Conservation (phyloP, 1,140 invertebrate genomes). For the Choristoneura fumiferana region DNA sequence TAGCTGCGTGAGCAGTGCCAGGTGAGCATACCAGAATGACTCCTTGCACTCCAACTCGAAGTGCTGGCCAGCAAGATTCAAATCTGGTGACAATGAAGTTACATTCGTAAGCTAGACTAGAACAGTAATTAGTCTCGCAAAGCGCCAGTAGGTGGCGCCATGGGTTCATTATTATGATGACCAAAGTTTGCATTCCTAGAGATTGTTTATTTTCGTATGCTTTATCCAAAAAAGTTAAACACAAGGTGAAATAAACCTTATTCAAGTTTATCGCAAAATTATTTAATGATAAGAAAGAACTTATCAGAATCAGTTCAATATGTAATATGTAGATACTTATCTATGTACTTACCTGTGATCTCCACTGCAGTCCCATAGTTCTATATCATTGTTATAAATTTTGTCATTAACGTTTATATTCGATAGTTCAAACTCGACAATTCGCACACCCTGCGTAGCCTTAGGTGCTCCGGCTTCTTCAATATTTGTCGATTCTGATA, state of each 20-base stretch:
- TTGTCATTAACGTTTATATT: conserved; percentile 59
- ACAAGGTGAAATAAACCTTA: too few species aligned
- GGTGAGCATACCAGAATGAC: conserved; percentile 85
- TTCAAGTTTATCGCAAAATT: too few species aligned
- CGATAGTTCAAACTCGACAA: conserved; percentile 64
- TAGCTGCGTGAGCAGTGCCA: conserved; percentile 79
- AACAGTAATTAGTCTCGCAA: too few species aligned
- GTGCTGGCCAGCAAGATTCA: conserved; percentile 88
- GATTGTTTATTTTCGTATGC: too few species aligned
- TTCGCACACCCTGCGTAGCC: conserved; percentile 69
- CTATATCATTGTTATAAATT: conserved; percentile 60
- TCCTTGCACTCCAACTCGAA: conserved; percentile 84
- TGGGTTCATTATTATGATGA: too few species aligned
- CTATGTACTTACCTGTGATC: conserved; percentile 61
- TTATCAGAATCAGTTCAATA: too few species aligned
- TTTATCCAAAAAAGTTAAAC: too few species aligned
- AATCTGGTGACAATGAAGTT: conserved; percentile 81
- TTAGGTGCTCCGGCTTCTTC: conserved; percentile 54
- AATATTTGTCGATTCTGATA: conserved; percentile 68
- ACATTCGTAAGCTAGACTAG: too few species aligned
- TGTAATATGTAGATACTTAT: background rate
- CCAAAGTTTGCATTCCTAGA: too few species aligned
- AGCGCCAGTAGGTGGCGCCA: too few species aligned
- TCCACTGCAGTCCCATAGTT: conserved; percentile 76
- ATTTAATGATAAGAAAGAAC: too few species aligned